Evolutionary conservation across 2,113 vertebrate genomes (phyloP).

Genomic region (Dasyprocta punctata): DNA sequence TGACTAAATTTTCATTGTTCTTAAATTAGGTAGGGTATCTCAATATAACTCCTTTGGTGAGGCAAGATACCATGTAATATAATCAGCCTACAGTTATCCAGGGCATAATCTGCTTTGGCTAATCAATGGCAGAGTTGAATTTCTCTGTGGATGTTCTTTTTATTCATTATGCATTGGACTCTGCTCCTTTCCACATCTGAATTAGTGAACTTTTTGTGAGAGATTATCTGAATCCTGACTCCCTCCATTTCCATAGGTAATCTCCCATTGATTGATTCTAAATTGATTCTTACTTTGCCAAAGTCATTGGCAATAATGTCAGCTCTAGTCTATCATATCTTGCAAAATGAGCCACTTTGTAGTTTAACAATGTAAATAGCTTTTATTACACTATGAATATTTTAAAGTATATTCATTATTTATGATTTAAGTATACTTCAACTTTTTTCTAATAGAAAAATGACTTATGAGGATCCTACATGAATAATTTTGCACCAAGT

Average conservation of each 20-base stretch:
- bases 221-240: background rate
- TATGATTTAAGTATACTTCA: background rate
- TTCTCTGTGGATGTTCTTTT: slow-evolving; percentile 4
- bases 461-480: slow-evolving; percentile 36
- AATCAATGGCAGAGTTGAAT: slow-evolving; percentile 32
- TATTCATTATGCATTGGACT: background rate
- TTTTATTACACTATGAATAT: slow-evolving; percentile 18
- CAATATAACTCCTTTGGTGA: slow-evolving; percentile 63
- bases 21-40: slow-evolving; percentile 73
- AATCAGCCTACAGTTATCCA: background rate
- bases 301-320: slow-evolving; percentile 39
- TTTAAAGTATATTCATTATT: background rate
- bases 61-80: background rate
- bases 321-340: slow-evolving; percentile 22
- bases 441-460: slow-evolving; percentile 44
- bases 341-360: slow-evolving; percentile 32
- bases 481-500: slow-evolving; percentile 21
- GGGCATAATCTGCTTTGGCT: background rate
- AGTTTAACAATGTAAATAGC: slow-evolving; percentile 37
- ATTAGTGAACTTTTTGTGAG: background rate
- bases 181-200: background rate
- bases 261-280: background rate
- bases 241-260: background rate
- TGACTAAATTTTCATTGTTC: slow-evolving; percentile 71
- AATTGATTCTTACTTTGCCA: slow-evolving; percentile 59